Evolutionary conservation across 2,113 vertebrate species (phyloP), one percentile per base, ranked within the genome.

Genomic region (Rutilus rutilus): DNA sequence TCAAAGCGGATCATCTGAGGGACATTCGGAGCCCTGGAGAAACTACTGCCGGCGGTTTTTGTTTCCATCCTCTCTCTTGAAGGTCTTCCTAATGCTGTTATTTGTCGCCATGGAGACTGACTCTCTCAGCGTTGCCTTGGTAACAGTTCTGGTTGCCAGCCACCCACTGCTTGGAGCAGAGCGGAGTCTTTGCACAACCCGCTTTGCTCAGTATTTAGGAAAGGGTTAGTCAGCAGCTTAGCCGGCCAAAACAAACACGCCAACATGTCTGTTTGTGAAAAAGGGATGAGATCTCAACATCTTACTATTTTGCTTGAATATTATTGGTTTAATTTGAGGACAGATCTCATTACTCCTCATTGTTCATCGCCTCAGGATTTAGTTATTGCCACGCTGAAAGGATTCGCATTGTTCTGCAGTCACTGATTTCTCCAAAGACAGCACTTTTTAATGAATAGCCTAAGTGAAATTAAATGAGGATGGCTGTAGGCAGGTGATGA

Each of bases 31-130:
- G 23, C 50, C 67, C 67, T 19, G 52, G 23, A 83, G 67, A 59
- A 83, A 83, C 47, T 83, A 74, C 23, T 57, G 82, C 82, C 15
- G 15, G 82, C 9, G 67, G 81, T 50, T 33, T 54, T 81, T 71
- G 33, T 71, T 86, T 86, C 65, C 52, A 75, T 81, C 78, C 65
- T 19, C 78, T 73, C 78, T 74, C 67, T 54, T 47, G 36, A 79
- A 86, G 85, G 81, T 83, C 67, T 83, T 83, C 62, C 67, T 76
- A 83, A 60, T 86, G 84, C 86, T 86, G 27, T 89, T 82, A 86
- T 78, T 79, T 33, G 85, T 90, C 36, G 73, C 90, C 81, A 91
- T 91, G 85, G 90, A 87, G 84, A 91, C 89, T 79, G 88, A 88
- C 89, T 89, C 89, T 77, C 81, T 85, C 42, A 30, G 52, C 23